Base-by-base conservation (phyloP, 1,140 invertebrate genomes). In the Mya arenaria region DNA sequence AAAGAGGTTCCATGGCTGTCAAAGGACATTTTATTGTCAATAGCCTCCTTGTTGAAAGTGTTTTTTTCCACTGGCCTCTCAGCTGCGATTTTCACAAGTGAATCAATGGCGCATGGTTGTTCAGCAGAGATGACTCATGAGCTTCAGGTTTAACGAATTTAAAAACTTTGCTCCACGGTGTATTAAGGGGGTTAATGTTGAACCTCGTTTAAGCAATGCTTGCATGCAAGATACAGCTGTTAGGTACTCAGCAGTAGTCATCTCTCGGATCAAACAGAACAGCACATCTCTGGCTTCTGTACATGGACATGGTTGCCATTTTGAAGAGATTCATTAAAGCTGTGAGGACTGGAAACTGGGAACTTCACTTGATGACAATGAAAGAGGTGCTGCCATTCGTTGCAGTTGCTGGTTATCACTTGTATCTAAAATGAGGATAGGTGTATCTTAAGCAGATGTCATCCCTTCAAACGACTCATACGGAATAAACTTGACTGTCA, bases 391-490 rank as follows among this genome's bases (percentile, higher is more conserved):
- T 93, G 13, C 91, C 91, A 13, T 92, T 81, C 71, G 92, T 93
- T 85, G 87, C 92, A 85, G 90, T 92, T 4, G 68, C 86, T 75
- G 93, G 93, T 19, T 93, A 94, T 83, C 91, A 91, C 75, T 73
- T 90, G 32, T 94, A 93, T 86, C 90, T 92, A 6, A 94, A 94
- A 90, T 92, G 91, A 71, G 85, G 87, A 44, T 90, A 92, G 48
- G 69, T 94, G 23, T 94, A 93, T 86, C 65, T n/a, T 15, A 91
- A 93, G 90, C 84, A 93, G 86, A 93, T 92, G 92, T 0, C 56
- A 69, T 41, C 87, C 66, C 83, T 91, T 68, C 17, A 87, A 52
- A 71, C 83, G 17, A 37, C 34, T 44, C 62, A 80, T 56, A 63
- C 32, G 30, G 68, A 73, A 30, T 78, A 25, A 28, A 84, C 60